phyloP scores from a whole-genome alignment of 2,113 vertebrate species.

The Nothoprocta perdicaria region DNA sequence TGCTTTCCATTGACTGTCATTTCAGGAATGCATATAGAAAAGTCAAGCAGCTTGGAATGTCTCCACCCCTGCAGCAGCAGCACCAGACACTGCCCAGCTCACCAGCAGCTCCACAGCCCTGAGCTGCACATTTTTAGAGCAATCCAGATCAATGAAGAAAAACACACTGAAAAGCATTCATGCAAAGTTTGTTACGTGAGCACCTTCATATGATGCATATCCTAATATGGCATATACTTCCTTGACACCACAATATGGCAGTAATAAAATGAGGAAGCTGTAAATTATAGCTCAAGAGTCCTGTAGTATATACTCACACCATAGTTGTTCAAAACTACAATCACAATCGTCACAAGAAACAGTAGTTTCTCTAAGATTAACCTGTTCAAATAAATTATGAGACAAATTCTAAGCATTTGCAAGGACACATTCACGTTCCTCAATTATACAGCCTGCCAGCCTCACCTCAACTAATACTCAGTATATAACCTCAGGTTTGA shows the following conservation, averaged over 20 bases:
- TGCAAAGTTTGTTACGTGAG: not conserved
- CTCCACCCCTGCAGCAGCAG: constrained; percentile 78
- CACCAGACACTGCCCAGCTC: constrained; percentile 51
- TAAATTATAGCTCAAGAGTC: not conserved
- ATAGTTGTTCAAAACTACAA: not conserved
- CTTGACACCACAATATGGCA: not conserved
- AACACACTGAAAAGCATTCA: constrained; percentile 4
- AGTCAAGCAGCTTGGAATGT: constrained; percentile 84
- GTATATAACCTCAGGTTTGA: not conserved
- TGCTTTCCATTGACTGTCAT: constrained; percentile 86
- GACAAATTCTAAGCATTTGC: not conserved
- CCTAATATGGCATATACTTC: not conserved
- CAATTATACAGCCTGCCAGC: not conserved
- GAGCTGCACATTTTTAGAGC: constrained; percentile 45
- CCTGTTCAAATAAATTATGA: not conserved
- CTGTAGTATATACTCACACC: not conserved
- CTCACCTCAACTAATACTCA: not conserved
- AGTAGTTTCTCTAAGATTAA: not conserved
- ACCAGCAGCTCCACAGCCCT: constrained; percentile 3
- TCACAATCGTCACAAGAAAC: not conserved
- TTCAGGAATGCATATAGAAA: constrained; percentile 84
- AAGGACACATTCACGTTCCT: rapidly evolving
- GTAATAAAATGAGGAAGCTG: not conserved
- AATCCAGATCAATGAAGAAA: constrained; percentile 32
- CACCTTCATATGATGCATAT: rapidly evolving